Evolutionary conservation across 2,888 invertebrate species (phyloP).

Genomic region (Amblyjoppa fuscipennis): DNA sequence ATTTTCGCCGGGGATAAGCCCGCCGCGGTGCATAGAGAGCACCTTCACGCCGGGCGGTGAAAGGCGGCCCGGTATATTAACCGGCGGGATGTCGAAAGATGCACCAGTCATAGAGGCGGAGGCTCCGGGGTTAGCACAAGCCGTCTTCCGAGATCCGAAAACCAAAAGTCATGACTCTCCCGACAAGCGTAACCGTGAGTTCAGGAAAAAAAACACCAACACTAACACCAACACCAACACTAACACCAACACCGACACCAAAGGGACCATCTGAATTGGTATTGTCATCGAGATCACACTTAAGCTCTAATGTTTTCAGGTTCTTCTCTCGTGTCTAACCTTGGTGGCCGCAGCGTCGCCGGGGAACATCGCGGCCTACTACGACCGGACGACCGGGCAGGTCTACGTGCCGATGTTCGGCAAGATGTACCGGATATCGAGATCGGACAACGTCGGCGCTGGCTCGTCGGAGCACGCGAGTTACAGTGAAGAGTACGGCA

Average conservation of each 20-base stretch:
- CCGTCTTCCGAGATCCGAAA: constrained; percentile 37
- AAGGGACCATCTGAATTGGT: background rate
- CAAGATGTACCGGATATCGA: constrained; percentile 73
- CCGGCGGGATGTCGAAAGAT: constrained; percentile 81
- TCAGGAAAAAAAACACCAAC: constrained; percentile 55
- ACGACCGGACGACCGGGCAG: constrained; percentile 71
- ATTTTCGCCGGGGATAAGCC: constrained; percentile 71
- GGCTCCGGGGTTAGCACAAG: constrained; percentile 72
- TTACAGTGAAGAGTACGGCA: constrained; percentile 66
- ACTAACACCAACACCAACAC: background rate
- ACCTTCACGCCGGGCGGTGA: constrained; percentile 79
- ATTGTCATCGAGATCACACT: background rate
- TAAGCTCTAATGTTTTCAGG: constrained; percentile 69
- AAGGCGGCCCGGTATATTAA: constrained; percentile 84
- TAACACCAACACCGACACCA: no score
- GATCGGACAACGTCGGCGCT: constrained; percentile 79
- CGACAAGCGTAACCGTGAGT: constrained; percentile 80
- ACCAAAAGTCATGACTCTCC: constrained; percentile 69
- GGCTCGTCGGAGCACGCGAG: constrained; percentile 77
- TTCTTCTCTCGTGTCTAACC: constrained; percentile 75
- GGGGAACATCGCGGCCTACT: constrained; percentile 73
- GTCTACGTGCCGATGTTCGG: constrained; percentile 71
- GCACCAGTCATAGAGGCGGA: constrained; percentile 81
- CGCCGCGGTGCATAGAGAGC: constrained; percentile 47
- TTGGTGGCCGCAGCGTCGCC: constrained; percentile 77